Evolutionary conservation across 2,888 invertebrate genomes (phyloP), one percentile per base, ranked within the genome.

Genomic region (Drosophila parthenogenetica): DNA sequence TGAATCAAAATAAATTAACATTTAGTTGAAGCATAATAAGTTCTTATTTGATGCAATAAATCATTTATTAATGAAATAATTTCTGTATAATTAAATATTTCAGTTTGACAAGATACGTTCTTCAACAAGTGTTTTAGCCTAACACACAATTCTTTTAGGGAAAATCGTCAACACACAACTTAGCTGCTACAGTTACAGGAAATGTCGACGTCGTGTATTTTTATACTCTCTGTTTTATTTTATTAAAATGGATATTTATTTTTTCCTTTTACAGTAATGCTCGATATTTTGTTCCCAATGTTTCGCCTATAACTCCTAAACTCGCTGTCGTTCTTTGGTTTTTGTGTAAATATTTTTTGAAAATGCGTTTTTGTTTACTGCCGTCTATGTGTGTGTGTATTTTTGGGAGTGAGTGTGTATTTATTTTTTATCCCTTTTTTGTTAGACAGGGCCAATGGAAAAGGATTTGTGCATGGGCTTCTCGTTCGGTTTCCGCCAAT

Each of bases 351-450:
- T 76, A 76, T 79, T 84, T 84, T 89, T 87, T 64, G 53, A 87
- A 88, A 81, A 89, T 75, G 75, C 89, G 72, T 79, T 87, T 87
- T 85, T 77, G 78, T 84, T 87, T 79, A 81, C 73, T 72, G 60
- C 62, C 51, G 22, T 60, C 22, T n/a, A 17, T 37, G 0, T 49
- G 11, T 16, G 11, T 16, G n/a, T 25, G 22, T 65, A 4, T n/a
- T 25, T 25, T 22, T 10, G 35, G 32, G 32, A 39, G 5, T 65
- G 39, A 48, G 5, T 45, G 46, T 16, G 35, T 67, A 50, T 13
- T 65, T 55, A 29, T 43, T 58, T 61, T 77, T 68, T 68, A 14
- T 51, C 58, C 62, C 51, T 49, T 64, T 71, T 63, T 55, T 65
- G 65, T 76, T 69, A 61, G 65, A 59, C 70, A 64, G 61, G 45